A percentile compares a stretch with the other conserved stretches of the same genome.
Evolutionary conservation across 2,888 invertebrate species (phyloP).

Genomic region (Minunthozetes semirufus): DNA sequence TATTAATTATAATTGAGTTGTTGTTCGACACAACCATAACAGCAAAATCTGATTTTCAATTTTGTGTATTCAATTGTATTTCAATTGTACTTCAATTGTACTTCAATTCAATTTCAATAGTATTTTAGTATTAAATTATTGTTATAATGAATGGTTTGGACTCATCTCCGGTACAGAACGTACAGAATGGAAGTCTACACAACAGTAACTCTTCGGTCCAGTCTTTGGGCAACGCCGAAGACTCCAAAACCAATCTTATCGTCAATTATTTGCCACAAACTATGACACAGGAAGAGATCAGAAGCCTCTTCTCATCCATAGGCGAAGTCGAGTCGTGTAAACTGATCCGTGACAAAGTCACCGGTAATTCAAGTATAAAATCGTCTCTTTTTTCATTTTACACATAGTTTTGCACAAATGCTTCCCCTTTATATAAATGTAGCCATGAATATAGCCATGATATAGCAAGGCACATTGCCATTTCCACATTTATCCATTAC

Average conservation of each 20-base stretch:
- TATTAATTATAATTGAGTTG: not conserved
- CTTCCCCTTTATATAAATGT: not conserved
- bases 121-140: not conserved
- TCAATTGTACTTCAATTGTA: not conserved
- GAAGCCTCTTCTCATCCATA: conserved; percentile 93
- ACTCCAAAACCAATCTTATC: conserved; percentile 96
- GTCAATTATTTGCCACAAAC: conserved; percentile 99
- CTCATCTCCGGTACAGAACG: conserved; percentile 34
- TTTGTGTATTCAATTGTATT: conserved; percentile 5
- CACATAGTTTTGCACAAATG: not conserved
- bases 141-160: conserved; percentile 25
- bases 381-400: not conserved
- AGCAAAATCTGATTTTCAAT: not conserved
- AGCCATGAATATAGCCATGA: too few relatives aligned
- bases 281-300: conserved; percentile 98
- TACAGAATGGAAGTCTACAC: conserved; percentile 34
- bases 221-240: conserved; percentile 57
- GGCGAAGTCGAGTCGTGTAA: conserved; percentile 99
- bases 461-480: too few relatives aligned
- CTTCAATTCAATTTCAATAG: not conserved
- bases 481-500: too few relatives aligned
- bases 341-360: conserved; percentile 95
- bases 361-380: conserved; percentile 48
- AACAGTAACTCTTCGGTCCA: conserved; percentile 38
- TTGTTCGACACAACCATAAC: not conserved